Evolutionary conservation across 2,888 invertebrate species (phyloP).

Genomic region (Theretra japonica): DNA sequence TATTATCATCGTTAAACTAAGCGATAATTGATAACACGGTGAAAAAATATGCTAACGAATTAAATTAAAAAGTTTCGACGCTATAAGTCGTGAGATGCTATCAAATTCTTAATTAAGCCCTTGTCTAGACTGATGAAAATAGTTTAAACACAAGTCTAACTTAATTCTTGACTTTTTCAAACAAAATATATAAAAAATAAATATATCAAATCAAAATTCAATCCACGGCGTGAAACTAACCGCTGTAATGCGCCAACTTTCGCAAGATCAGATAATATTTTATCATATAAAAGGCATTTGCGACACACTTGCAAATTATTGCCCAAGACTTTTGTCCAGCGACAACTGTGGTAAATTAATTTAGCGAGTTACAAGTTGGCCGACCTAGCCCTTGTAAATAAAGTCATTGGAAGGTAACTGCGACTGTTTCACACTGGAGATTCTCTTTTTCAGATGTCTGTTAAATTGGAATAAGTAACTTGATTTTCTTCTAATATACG

Average conservation of each 20-base stretch:
- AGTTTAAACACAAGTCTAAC: no score
- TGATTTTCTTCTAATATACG: no score
- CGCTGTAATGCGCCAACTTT: conserved; percentile 19
- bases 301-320: conserved; percentile 1
- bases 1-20: no score
- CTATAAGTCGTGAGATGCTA: no score
- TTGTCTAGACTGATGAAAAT: no score
- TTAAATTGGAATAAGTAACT: no score
- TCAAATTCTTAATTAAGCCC: no score
- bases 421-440: neutral
- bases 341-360: neutral
- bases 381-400: conserved; percentile 6
- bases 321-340: neutral
- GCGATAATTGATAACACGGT: no score
- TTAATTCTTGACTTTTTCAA: neutral
- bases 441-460: neutral
- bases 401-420: conserved; percentile 18
- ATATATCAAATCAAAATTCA: conserved; percentile 10
- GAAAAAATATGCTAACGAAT: no score
- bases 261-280: neutral
- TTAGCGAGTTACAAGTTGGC: neutral
- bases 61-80: no score
- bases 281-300: conserved; percentile 6
- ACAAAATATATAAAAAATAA: neutral
- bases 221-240: conserved; percentile 9